Evolutionary conservation across 2,797 vertebrate genomes (phyloP), one percentile per base, ranked within the genome.

Genomic region (Pseudochirops cupreus): DNA sequence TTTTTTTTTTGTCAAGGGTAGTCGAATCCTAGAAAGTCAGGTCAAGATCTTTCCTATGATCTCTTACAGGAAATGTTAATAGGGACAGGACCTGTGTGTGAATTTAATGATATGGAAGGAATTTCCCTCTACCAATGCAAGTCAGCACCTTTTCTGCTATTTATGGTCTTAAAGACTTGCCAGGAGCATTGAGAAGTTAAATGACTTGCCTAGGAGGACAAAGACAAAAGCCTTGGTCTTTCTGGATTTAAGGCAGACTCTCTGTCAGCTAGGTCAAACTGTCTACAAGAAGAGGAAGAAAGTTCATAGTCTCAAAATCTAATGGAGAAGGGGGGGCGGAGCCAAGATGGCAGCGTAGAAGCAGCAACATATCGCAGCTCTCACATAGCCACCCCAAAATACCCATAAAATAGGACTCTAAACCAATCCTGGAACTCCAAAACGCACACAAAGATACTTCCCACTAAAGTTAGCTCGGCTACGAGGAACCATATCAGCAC

Each of bases 1-100:
- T 97, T 97, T 96, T 62, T n/a, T n/a, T n/a, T 74, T 74, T 7
- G 91, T 96, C 94, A 93, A 94, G 56, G 92, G 93, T 56, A 91
- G 39, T 55, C 93, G 91, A 92, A 62, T 92, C 96, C 94, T 97
- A 97, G 94, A 95, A 93, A 95, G 93, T 91, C 94, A 91, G 91
- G 95, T 7, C 1, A 90, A 91, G 90, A 92, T 91, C 93, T 97
- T 95, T 96, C 93, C 52, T 82, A 4, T 26, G 18, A 24, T 46
- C 74, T 21, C 14, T 26, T 82, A 82, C 7, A 82, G 39, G 18
- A 82, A 82, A 46, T 39, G 18, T 74, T 74, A 18, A 74, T 82
- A 82, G 39, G 12, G 39, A 46, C 0, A 1, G 39, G 24, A 82
- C 39, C 5, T 82, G 39, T 26, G 18, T 82, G 39, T 26, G 18